Evolutionary conservation across 64 coral and sea anemone genomes (phyloP), one percentile per base, ranked within the genome.

Genomic region (Dendronephthya gigantea): DNA sequence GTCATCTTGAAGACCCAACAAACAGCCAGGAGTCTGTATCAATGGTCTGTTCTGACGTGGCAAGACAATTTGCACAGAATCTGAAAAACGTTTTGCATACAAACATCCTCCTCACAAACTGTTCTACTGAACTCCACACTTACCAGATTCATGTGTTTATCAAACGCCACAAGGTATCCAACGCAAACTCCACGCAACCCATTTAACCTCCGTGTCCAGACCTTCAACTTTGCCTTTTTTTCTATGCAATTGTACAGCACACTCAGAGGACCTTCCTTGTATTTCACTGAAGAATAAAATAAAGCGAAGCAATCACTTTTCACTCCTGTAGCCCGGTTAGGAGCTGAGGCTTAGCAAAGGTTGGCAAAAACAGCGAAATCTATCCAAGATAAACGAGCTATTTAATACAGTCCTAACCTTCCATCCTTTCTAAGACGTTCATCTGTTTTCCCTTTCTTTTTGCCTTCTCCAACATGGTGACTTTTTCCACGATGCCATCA

Each of bases 61-160:
- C n/a, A n/a, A n/a, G n/a, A n/a, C n/a, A n/a, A n/a, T n/a, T n/a
- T n/a, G n/a, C n/a, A n/a, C 68, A 31, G 7, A 8, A 45, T 19
- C 22, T 47, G 3, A 30, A 22, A 86, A 34, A 12, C 2, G 30
- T 50, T 29, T 50, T 11, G 33, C 33, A 38, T 29, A 84, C 2
- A 86, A 34, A 12, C 2, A 16, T 50, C 36, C 29, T 11, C 8
- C 33, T 14, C 12, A 84, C 2, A 69, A 31, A 85, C 27, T 11
- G 37, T 81, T 5, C 9, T 13, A 35, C 32, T 56, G 31, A 25
- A 39, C 35, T 84, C 16, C 16, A 38, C 9, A 82, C 87, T 97
- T 43, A 97, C 94, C 91, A 97, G 65, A 48, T 97, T 97, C 94
- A 97, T 93, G 76, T 97, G 94, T 82, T 93, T 97, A 39, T 97